Conservation (phyloP, 2,888 invertebrate species). For the Leistus spinibarbis region DNA sequence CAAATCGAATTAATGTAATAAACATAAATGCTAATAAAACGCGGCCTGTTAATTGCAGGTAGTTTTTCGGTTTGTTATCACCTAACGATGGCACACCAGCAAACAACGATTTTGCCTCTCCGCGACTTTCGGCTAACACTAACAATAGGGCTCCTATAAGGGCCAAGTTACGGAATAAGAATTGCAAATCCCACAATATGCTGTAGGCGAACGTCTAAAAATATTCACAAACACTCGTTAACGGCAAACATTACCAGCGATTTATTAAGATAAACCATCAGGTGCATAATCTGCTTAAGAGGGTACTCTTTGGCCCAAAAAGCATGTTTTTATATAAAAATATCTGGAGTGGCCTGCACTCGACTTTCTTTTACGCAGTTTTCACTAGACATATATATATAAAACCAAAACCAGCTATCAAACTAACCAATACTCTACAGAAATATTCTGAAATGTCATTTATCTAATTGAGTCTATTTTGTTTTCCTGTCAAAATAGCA, state of each 20-base stretch:
- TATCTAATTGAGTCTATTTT: no score
- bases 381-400: no score
- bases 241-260: no score
- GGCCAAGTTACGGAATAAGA: slow-evolving; percentile 93
- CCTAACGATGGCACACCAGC: slow-evolving; percentile 92
- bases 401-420: no score
- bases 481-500: no score
- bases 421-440: no score
- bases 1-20: slow-evolving; percentile 92
- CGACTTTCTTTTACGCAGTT: no score
- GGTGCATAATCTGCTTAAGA: no score
- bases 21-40: slow-evolving; percentile 98
- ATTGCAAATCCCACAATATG: slow-evolving; percentile 98
- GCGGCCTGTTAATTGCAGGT: slow-evolving; percentile 94
- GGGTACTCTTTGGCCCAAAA: no score
- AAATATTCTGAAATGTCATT: no score
- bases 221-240: slow-evolving; percentile 43
- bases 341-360: no score
- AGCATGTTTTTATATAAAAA: no score
- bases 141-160: slow-evolving; percentile 96
- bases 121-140: slow-evolving; percentile 93
- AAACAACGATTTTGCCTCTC: slow-evolving; percentile 92
- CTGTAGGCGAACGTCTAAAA: slow-evolving; percentile 90
- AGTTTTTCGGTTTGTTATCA: slow-evolving; percentile 96
- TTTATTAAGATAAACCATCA: slow-evolving; percentile 7